phyloP scores from a whole-genome alignment of 2,888 invertebrate genomes.

The Chymomyza fuscimana region DNA sequence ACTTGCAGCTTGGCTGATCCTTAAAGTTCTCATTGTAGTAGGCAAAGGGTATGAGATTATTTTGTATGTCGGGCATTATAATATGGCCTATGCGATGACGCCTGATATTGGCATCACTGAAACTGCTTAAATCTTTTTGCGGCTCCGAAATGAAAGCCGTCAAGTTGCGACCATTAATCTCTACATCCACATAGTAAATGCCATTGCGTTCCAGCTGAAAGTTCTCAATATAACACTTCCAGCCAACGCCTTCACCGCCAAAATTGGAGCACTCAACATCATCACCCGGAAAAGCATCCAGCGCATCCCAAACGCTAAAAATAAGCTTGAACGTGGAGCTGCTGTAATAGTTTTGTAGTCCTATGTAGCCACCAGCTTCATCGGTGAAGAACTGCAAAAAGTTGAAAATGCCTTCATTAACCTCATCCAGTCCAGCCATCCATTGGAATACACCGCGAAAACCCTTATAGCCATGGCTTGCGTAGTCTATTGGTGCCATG shows the following conservation, averaged over 20 bases:
- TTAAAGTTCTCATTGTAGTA: conserved; percentile 6
- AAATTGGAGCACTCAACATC: conserved; percentile 2
- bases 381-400: not conserved
- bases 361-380: conserved; percentile 7
- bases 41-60: not conserved
- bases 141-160: conserved; percentile 15
- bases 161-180: not conserved
- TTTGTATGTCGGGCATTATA: not conserved
- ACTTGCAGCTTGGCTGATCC: not conserved
- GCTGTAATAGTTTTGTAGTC: conserved; percentile 10
- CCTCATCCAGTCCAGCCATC: not conserved
- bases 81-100: conserved; percentile 13
- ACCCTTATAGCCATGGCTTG: conserved; percentile 2
- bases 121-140: not conserved
- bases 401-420: conserved; percentile 12
- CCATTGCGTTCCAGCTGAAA: conserved; percentile 14
- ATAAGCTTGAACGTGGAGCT: not conserved
- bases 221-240: conserved; percentile 6
- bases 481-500: not conserved
- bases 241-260: not conserved
- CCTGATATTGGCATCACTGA: not conserved
- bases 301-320: not conserved
- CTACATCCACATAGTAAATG: conserved; percentile 28
- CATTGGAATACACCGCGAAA: conserved; percentile 22
- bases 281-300: not conserved